Evolutionary conservation across 1,140 invertebrate genomes (phyloP), one percentile per base, ranked within the genome.

Genomic region (Euglossa dilemma): DNA sequence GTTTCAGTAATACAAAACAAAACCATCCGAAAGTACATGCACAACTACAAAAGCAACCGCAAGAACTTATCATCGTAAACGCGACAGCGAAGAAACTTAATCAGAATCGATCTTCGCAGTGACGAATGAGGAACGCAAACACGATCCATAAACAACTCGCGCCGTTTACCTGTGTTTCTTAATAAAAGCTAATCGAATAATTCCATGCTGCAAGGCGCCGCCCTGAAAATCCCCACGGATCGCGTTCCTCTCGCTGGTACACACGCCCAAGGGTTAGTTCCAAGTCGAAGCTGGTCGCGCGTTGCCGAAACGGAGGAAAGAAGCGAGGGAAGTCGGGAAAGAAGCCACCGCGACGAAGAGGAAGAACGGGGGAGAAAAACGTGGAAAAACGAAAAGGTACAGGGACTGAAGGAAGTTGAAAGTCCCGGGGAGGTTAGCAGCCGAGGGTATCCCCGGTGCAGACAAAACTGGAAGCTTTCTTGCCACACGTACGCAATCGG

Each of bases 401-500:
- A 67, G 18, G 11, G 23, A n/a, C 61, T 47, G 57, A 47, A 79
- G 52, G 57, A 83, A 79, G 36, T 71, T 83, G 54, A 79, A 83
- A 71, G 76, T 75, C 28, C 76, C 57, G 43, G 63, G 74, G 52
- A 52, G 75, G 73, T 61, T 45, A 61, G 77, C 61, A 77, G 50
- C 12, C 57, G 61, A 57, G 47, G 71, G 47, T 85, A 76, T 79
- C 76, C 61, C 67, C 28, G 66, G 75, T 54, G 64, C 73, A 71
- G 86, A 64, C 63, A 69, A 50, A 76, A 57, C 59, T 61, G 54
- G 64, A 50, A 80, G 86, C 83, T 88, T 76, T 82, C 43, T 50
- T 61, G 76, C 73, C 72, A 61, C 84, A 87, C 83, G 87, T 87
- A 90, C 86, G 89, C 85, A 80, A 83, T 73, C 66, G 70, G 50